Conservation (phyloP, 2,113 vertebrate genomes). For the Orcinus orca region DNA sequence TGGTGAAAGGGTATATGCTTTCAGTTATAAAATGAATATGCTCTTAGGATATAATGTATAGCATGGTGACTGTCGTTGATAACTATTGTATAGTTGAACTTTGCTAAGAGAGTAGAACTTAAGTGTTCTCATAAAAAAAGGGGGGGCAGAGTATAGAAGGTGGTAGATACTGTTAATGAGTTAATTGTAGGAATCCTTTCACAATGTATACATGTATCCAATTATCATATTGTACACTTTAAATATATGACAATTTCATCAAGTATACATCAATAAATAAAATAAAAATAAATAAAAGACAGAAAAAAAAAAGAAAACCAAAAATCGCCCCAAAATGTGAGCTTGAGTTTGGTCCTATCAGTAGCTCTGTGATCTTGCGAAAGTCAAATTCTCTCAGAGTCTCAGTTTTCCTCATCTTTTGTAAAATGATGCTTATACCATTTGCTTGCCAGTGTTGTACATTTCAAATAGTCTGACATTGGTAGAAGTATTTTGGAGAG, state of each 20-base stretch:
- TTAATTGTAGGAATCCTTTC: not conserved
- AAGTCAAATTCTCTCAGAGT: not conserved
- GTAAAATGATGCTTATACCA: not conserved
- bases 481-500: not conserved
- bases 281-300: not conserved
- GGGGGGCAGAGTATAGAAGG: not conserved
- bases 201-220: not conserved
- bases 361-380: constrained; percentile 10
- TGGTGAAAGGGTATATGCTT: not conserved
- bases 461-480: not conserved
- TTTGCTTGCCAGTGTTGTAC: not conserved
- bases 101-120: not conserved
- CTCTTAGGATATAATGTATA: not conserved
- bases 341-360: not conserved
- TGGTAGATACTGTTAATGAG: not conserved
- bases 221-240: not conserved
- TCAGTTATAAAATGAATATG: not conserved
- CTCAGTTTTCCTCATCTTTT: not conserved
- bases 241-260: not conserved
- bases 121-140: not conserved
- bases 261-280: not conserved
- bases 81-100: not conserved
- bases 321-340: not conserved
- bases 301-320: not conserved
- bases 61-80: not conserved